These are phyloP conservation scores for Xiphophorus birchmanni DNA, from an alignment of 2,797 vertebrate genomes.

Conservation along the genomic window DNA sequence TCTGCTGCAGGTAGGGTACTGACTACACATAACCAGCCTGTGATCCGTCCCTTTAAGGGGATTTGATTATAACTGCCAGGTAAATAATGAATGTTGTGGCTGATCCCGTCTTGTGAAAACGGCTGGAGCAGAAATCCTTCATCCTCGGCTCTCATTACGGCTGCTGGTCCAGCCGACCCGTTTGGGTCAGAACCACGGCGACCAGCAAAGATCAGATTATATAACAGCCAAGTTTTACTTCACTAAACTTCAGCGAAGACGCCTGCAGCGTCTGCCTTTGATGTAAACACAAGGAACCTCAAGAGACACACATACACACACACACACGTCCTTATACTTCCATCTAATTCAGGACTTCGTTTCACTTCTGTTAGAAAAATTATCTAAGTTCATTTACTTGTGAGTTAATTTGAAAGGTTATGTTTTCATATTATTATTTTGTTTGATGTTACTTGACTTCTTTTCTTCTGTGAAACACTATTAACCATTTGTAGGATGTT, in stretches of 20 bases:
- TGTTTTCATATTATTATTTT: too few relatives aligned
- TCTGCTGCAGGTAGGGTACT: background rate
- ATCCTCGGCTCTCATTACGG: conserved; percentile 42
- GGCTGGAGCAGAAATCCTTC: conserved; percentile 19
- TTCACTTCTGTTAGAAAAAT: too few relatives aligned
- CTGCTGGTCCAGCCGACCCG: conserved; percentile 6
- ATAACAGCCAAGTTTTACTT: conserved; percentile 20
- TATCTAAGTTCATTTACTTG: too few relatives aligned
- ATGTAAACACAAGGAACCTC: conserved; percentile 47
- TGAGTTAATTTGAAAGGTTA: too few relatives aligned
- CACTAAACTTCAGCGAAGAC: conserved; percentile 7
- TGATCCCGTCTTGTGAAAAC: conserved; percentile 9
- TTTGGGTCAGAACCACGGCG: conserved; percentile 14
- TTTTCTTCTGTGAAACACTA: too few relatives aligned
- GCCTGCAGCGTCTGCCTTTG: conserved; percentile 43
- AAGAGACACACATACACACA: conserved; percentile 9
- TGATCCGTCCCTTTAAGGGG: background rate
- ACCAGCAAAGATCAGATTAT: conserved; percentile 20
- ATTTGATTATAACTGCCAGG: background rate
- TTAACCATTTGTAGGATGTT: too few relatives aligned
- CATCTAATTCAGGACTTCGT: too few relatives aligned
- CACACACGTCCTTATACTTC: too few relatives aligned
- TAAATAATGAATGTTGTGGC: background rate
- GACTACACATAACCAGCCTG: background rate
- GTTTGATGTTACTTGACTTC: too few relatives aligned